Base-by-base conservation (phyloP, 2,888 invertebrate species). In the Cylindroiulus punctatus region DNA sequence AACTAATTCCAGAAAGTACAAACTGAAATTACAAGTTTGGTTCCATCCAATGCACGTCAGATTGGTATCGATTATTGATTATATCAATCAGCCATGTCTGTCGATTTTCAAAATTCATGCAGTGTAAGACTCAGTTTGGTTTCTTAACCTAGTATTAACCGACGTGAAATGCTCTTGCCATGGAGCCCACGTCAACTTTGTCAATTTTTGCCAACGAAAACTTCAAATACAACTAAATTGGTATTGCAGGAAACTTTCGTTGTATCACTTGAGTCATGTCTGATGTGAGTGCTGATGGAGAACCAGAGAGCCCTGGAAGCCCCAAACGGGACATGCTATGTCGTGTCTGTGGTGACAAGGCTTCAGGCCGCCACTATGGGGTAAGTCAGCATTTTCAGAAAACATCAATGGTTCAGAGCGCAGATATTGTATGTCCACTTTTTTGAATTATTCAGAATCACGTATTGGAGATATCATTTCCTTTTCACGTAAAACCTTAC, bases 331-430 rank as follows among this genome's bases (percentile, higher is more conserved):
- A 94, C 90, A 92, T 93, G 17, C 91, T 95, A 86, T 97, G 97
- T 90, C 94, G 95, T 87, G 97, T 97, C 19, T 97, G 97, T 90
- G 97, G 97, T 0, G 97, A 97, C 92, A 94, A 95, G 90, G 95
- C 95, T 12, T 93, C 93, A 76, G 96, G 96, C 8, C 97, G 97
- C 90, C 97, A 97, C 91, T 97, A 97, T 91, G 97, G 97, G 0
- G 97, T 65, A 65, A 22, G 65, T 22, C 12, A 26, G 7, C 7
- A 5, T 26, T 65, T 65, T 7, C 7, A 5, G 4, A 52, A 52
- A n/a, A n/a, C 47, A 47, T 47, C n/a, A n/a, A n/a, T n/a, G n/a
- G n/a, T n/a, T n/a, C n/a, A n/a, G n/a, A n/a, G n/a, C n/a, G n/a
- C n/a, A n/a, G n/a, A n/a, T n/a, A n/a, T n/a, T n/a, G n/a, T n/a